Evolutionary conservation across 2,888 invertebrate species (phyloP).

Genomic region (Drosophila cognata): DNA sequence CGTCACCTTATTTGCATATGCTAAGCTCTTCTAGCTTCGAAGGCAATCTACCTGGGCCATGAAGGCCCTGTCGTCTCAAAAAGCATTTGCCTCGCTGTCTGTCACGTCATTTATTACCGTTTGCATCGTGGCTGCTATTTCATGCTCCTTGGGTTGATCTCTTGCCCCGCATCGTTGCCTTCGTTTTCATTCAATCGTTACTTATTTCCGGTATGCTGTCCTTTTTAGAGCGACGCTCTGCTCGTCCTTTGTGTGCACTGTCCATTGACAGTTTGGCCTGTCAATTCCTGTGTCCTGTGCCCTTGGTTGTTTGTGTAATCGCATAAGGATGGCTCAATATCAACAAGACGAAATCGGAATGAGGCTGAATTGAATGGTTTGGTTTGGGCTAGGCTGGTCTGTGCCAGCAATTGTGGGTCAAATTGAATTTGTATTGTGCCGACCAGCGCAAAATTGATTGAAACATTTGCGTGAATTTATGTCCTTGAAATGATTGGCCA

Average conservation of each 20-base stretch:
- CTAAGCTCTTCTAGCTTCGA: constrained; percentile 60
- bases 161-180: constrained; percentile 23
- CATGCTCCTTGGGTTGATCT: constrained; percentile 14
- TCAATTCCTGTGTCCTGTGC: constrained; percentile 18
- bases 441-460: constrained; percentile 73
- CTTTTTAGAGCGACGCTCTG: constrained; percentile 61
- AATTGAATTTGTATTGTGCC: constrained; percentile 79
- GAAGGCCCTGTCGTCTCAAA: constrained; percentile 49
- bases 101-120: constrained; percentile 75
- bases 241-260: constrained; percentile 65
- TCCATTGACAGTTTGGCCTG: constrained; percentile 24
- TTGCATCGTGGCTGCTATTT: constrained; percentile 34
- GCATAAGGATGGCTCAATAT: constrained; percentile 77
- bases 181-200: constrained; percentile 76
- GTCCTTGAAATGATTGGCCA: constrained; percentile 78
- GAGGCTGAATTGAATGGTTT: constrained; percentile 32
- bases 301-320: constrained; percentile 71
- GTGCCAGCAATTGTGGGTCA: constrained; percentile 77
- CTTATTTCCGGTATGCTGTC: constrained; percentile 76
- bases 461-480: constrained; percentile 78
- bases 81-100: constrained; percentile 66
- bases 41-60: constrained; percentile 33
- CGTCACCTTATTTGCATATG: constrained; percentile 67
- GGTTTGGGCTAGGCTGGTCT: constrained; percentile 24
- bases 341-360: constrained; percentile 59